Base-by-base conservation (phyloP, 2,113 vertebrate genomes). In the Bostrychus sinensis region DNA sequence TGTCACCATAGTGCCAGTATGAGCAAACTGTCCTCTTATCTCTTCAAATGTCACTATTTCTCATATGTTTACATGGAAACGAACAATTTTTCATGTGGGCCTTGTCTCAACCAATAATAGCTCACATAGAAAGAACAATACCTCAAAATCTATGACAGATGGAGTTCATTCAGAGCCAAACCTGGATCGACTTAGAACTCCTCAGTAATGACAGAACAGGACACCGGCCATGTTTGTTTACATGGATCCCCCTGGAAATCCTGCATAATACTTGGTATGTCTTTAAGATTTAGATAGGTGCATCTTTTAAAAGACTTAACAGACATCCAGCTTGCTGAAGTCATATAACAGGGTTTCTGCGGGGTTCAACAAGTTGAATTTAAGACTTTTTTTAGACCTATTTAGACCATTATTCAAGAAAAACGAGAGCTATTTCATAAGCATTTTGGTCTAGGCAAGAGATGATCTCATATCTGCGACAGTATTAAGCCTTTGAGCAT, bases 321-420 rank as follows among this genome's bases (percentile, higher is more conserved):
- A 57, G 20, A 20, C 17, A 11, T 22, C 12, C 37, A 4, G 4
- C 42, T 22, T 25, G 23, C 23, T 22, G 38, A 45, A 63, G 55
- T 75, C 50, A 67, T 10, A 11, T 16, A 39, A 58, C 56, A 14
- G 16, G 9, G 37, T 56, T 2, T 58, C 30, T 58, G 1, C 12
- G 30, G 22, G 22, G 7, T 17, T 4, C n/a, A n/a, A n/a, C n/a
- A n/a, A n/a, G n/a, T n/a, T n/a, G n/a, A n/a, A n/a, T n/a, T n/a
- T n/a, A n/a, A n/a, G n/a, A n/a, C n/a, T n/a, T n/a, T n/a, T n/a
- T n/a, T n/a, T n/a, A n/a, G n/a, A n/a, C n/a, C n/a, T n/a, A n/a
- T n/a, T n/a, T n/a, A n/a, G n/a, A n/a, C n/a, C n/a, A n/a, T n/a
- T n/a, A n/a, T n/a, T n/a, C n/a, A n/a, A n/a, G n/a, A n/a, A n/a